These are phyloP conservation scores for Colletes collaris DNA, from an alignment of 2,888 invertebrate species.

Conservation along the genomic window DNA sequence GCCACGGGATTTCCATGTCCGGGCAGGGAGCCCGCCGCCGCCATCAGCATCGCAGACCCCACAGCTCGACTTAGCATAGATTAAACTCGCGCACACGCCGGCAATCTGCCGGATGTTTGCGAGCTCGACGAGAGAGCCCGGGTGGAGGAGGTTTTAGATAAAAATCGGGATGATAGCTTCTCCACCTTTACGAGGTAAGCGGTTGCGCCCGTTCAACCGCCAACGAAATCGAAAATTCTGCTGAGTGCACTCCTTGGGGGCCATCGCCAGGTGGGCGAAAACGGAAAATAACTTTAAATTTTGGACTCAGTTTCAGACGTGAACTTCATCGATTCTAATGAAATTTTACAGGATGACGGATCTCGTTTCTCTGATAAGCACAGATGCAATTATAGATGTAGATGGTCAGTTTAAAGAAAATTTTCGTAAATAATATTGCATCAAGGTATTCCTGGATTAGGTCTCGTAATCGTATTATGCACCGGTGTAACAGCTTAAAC, in stretches of 20 bases:
- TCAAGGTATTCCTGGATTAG: too few species aligned
- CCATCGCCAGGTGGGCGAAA: conserved; percentile 12
- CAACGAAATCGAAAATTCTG: conserved; percentile 42
- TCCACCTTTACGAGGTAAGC: conserved; percentile 66
- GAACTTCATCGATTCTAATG: too few species aligned
- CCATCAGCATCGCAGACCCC: conserved; percentile 69
- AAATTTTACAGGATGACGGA: too few species aligned
- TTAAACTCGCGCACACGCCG: conserved; percentile 67
- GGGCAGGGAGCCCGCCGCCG: conserved; percentile 64
- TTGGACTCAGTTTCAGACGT: background rate
- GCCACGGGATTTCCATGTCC: conserved; percentile 83
- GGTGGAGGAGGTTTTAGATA: conserved; percentile 56
- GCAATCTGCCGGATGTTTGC: conserved; percentile 49
- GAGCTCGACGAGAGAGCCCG: conserved; percentile 34
- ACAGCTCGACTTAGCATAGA: conserved; percentile 71
- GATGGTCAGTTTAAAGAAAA: too few species aligned
- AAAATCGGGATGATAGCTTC: conserved; percentile 63
- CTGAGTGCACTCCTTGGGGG: conserved; percentile 23
- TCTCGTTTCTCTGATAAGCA: too few species aligned
- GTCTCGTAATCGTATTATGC: too few species aligned
- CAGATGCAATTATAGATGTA: too few species aligned
- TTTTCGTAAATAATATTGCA: too few species aligned
- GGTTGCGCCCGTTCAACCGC: conserved; percentile 4
- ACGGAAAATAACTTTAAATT: conserved; percentile 4
- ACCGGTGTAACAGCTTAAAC: too few species aligned